Percentiles rank a stretch among this genome's conserved stretches.
Conservation (phyloP, 2,888 invertebrate species). For the Prenolepis imparis region DNA sequence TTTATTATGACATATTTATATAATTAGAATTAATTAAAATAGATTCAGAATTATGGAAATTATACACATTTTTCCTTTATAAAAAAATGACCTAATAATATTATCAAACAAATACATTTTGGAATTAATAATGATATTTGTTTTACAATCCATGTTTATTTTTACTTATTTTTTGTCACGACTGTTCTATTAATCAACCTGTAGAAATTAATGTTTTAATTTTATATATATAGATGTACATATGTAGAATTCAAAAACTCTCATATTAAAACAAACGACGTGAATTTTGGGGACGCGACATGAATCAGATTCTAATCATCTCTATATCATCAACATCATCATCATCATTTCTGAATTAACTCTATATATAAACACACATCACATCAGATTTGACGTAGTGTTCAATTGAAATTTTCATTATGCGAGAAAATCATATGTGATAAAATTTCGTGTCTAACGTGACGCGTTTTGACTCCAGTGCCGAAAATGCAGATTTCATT, state of each 20-base stretch:
- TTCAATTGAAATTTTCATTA: conserved; percentile 50
- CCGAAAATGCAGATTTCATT: conserved; percentile 74
- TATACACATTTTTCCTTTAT: not conserved
- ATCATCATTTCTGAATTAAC: conserved; percentile 31
- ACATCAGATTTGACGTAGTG: not conserved
- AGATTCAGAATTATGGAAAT: conserved; percentile 7
- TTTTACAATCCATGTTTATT: not conserved
- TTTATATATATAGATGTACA: not conserved
- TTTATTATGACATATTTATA: conserved; percentile 25
- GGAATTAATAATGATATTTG: conserved; percentile 2
- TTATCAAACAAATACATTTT: conserved; percentile 3
- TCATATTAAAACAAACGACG: not conserved
- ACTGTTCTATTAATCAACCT: not conserved
- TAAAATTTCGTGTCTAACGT: conserved; percentile 65
- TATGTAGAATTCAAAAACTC: not conserved
- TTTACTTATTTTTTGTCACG: not conserved
- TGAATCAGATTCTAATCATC: conserved; percentile 15
- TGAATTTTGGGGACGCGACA: not conserved
- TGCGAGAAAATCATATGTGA: conserved; percentile 50
- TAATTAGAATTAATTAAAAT: conserved; percentile 51
- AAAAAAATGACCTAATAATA: not conserved
- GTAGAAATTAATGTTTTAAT: not conserved
- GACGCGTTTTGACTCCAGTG: conserved; percentile 55
- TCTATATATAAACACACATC: not conserved
- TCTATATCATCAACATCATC: conserved; percentile 17